Evolutionary conservation across 2,888 invertebrate genomes (phyloP), one percentile per base, ranked within the genome.

Genomic region (Sarcophaga carnaria): DNA sequence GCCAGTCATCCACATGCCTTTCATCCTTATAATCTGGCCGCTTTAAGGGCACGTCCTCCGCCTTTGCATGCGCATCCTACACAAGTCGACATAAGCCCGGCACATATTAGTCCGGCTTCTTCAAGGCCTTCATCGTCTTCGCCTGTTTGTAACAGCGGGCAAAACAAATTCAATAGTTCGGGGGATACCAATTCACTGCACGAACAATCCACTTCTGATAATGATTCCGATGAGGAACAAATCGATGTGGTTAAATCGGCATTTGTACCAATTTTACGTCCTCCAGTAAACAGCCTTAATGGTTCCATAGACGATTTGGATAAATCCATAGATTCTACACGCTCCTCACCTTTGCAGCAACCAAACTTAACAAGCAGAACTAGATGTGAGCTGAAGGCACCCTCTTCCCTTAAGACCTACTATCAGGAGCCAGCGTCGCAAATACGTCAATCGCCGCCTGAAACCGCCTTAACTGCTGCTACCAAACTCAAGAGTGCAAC

Each of bases 191-290:
- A 95, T 91, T 96, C 96, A 14, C 95, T 95, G 14, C 94, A 94
- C 75, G 94, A 94, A 62, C 93, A 94, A 71, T 92, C 93, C 17
- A 95, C 95, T 20, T 95, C 95, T 5, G 95, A 95, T 83, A 91
- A 89, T 10, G 89, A 89, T 87, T 96, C 96, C 0, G 96, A 96
- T 70, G 96, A 96, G 84, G 96, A 96, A 90, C 95, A 95, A 81
- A 96, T 96, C 89, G 96, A 96, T 90, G 96, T 96, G 37, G 96
- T 96, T 0, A 96, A 96, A 90, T 96, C 96, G 0, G 96, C 96
- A 3, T 96, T 96, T 92, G 95, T 96, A 72, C 96, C 96, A 27
- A 95, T 96, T 77, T 94, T 92, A 22, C 88, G 91, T n/a, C 92
- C 92, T 10, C 94, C 94, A 90, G 94, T 94, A 54, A 86, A 88